Conservation (phyloP, 2,888 invertebrate species). For the Serrognathus titanus region DNA sequence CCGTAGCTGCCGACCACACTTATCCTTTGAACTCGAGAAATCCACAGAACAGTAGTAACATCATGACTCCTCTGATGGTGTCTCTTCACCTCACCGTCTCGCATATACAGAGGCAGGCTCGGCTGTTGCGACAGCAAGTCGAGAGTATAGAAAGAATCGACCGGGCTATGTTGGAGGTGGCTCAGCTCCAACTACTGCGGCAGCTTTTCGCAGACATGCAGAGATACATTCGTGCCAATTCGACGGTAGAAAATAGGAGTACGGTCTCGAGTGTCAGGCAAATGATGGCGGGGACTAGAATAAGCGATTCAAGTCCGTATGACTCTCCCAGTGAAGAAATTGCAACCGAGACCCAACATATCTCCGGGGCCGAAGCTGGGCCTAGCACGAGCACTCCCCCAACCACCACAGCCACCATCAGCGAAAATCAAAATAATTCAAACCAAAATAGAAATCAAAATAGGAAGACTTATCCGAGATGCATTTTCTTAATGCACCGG, state of each 20-base stretch:
- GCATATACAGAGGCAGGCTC: conserved; percentile 45
- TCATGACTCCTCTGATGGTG: conserved; percentile 41
- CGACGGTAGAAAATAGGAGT: conserved; percentile 50
- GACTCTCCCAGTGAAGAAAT: conserved; percentile 36
- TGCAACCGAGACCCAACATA: conserved; percentile 5
- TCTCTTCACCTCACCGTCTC: conserved; percentile 44
- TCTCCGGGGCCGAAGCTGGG: background rate
- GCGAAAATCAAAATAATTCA: background rate
- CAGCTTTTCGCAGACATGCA: conserved; percentile 64
- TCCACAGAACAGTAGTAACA: conserved; percentile 22
- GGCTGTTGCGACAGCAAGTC: conserved; percentile 40
- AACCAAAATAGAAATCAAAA: background rate
- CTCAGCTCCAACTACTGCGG: conserved; percentile 58
- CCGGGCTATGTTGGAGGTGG: conserved; percentile 45
- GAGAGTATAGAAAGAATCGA: conserved; percentile 45
- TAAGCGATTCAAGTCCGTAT: conserved; percentile 44
- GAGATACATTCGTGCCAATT: conserved; percentile 51
- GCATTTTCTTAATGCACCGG: conserved; percentile 31
- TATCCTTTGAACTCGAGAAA: conserved; percentile 32
- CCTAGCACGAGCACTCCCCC: background rate
- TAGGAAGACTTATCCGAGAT: conserved; percentile 35
- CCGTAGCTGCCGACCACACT: conserved; percentile 43
- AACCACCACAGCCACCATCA: background rate
- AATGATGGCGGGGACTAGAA: conserved; percentile 49
- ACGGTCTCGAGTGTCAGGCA: conserved; percentile 45